Evolutionary conservation across 2,888 invertebrate genomes (phyloP).

Genomic region (Resseliella maxima): DNA sequence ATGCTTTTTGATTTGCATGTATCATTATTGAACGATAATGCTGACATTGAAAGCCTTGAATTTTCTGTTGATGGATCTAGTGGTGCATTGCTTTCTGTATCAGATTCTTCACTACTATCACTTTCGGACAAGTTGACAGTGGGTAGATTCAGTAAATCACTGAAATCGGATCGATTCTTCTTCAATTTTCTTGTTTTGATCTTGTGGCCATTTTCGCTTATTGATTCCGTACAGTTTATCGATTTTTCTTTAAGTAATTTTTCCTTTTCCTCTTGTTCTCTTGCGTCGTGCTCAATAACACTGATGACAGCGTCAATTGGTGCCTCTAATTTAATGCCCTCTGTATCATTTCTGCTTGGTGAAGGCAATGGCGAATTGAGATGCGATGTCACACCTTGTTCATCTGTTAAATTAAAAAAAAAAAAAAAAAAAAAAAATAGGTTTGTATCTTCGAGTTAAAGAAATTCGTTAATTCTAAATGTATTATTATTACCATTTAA

Average conservation of each 20-base stretch:
- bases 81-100: conserved; percentile 64
- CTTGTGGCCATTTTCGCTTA: conserved; percentile 58
- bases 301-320: conserved; percentile 48
- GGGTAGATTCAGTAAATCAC: conserved; percentile 78
- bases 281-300: not conserved
- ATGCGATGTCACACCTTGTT: not conserved
- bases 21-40: not conserved
- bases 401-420: not conserved
- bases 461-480: not conserved
- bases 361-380: not conserved
- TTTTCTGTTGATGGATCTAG: conserved; percentile 31
- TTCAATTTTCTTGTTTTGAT: conserved; percentile 66
- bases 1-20: conserved; percentile 57
- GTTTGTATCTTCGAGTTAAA: too few relatives aligned
- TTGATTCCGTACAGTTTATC: conserved; percentile 55
- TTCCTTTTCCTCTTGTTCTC: conserved; percentile 1
- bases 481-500: not conserved
- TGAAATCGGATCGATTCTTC: conserved; percentile 62
- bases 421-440: not conserved
- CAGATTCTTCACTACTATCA: conserved; percentile 80
- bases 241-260: not conserved
- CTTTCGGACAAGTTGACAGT: conserved; percentile 87
- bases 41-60: conserved; percentile 1
- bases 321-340: conserved; percentile 59
- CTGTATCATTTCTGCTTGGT: not conserved